A percentile compares a stretch with the other conserved stretches of the same genome.
Evolutionary conservation across 2,797 vertebrate species (phyloP).

Genomic region (Apogon talboti): DNA sequence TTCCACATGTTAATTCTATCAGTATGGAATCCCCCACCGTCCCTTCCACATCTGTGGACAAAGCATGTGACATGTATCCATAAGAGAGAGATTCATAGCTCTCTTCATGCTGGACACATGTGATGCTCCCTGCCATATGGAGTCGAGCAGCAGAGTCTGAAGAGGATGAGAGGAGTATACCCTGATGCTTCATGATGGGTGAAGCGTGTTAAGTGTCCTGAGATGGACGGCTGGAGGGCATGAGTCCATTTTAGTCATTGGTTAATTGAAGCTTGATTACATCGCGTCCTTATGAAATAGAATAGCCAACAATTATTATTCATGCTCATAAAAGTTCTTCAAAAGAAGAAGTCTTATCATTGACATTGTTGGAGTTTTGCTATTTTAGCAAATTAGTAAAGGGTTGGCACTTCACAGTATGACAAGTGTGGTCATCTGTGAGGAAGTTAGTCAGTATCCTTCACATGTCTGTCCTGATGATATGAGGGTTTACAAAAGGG

Average conservation of each 20-base stretch:
- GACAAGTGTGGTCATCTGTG: slow-evolving; percentile 55
- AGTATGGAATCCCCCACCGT: slow-evolving; percentile 71
- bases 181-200: slow-evolving; percentile 31
- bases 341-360: slow-evolving; percentile 78
- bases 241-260: slow-evolving; percentile 78
- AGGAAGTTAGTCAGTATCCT: slow-evolving; percentile 40
- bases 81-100: slow-evolving; percentile 78
- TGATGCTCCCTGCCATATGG: slow-evolving; percentile 71
- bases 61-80: slow-evolving; percentile 80
- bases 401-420: slow-evolving; percentile 39
- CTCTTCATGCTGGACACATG: slow-evolving; percentile 75
- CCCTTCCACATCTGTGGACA: slow-evolving; percentile 68
- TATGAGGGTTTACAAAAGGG: slow-evolving; percentile 45
- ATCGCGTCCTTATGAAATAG: slow-evolving; percentile 73
- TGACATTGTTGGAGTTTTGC: slow-evolving; percentile 52
- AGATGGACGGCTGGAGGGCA: slow-evolving; percentile 70
- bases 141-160: slow-evolving; percentile 48
- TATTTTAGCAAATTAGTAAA: slow-evolving; percentile 64
- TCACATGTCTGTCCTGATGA: slow-evolving; percentile 41
- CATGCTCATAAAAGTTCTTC: slow-evolving; percentile 78
- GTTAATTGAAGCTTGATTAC: slow-evolving; percentile 82
- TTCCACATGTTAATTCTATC: slow-evolving; percentile 86
- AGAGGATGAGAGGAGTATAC: slow-evolving; percentile 48
- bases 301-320: slow-evolving; percentile 79
- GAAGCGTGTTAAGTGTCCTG: slow-evolving; percentile 64